Evolutionary conservation across 1,140 invertebrate species (phyloP), one percentile per base, ranked within the genome.

Genomic region (Drosophila ironensis): DNA sequence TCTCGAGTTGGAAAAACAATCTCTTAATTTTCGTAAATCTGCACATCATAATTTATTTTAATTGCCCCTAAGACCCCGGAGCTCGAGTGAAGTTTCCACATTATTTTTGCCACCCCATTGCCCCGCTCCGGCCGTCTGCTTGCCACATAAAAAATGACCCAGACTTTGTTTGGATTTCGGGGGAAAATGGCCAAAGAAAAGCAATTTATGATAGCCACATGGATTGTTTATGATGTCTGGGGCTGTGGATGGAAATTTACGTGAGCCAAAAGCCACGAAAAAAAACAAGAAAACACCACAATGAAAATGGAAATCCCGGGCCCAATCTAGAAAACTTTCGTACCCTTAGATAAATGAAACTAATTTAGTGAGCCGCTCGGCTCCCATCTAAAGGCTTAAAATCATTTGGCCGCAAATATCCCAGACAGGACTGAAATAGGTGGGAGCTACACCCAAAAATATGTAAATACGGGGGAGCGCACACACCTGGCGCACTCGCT

Each of bases 11-110:
- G 51, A 61, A 78, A 84, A 84, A 82, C 78, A 82, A 86, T 86
- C 84, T 81, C 80, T 88, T 88, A 88, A 88, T 88, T 88, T 88
- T 87, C 86, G 81, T 77, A 81, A 88, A 88, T 88, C 82, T 88
- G 81, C 86, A 88, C 86, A 77, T 88, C 86, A 88, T 88, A 88
- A 88, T 88, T 88, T 88, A 88, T 88, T 88, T 88, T 88, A 88
- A 88, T 88, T 88, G 86, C 86, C 80, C 35, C 53, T 60, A 82
- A 76, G 77, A 81, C 61, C 63, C 41, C 28, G 45, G 77, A 81
- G 56, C 63, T 37, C 28, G 45, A 60, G 72, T 63, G 52, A 76
- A 71, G 60, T 57, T 42, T 17, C 56, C 56, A 37, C 56, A 60
- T 57, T 57, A 60, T 57, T 30, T 57, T 30, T 4, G n/a, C 9